Evolutionary conservation across 2,113 vertebrate species (phyloP).

Genomic region (Mus pahari): DNA sequence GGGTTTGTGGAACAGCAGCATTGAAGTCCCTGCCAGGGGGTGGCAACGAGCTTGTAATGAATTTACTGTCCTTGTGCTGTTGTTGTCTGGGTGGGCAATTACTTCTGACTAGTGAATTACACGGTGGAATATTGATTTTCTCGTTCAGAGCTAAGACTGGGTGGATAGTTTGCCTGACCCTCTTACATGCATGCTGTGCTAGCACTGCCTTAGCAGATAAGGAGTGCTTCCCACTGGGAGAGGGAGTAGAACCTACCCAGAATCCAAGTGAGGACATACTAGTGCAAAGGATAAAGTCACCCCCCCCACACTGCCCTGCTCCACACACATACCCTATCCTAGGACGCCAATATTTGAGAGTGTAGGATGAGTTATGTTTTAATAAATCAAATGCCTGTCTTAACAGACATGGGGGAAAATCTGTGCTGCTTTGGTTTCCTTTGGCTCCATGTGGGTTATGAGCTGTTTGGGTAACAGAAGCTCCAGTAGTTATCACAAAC

Average conservation of each 20-base stretch:
- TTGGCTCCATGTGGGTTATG: background rate
- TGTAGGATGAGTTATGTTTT: background rate
- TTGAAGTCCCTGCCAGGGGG: background rate
- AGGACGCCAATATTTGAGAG: background rate
- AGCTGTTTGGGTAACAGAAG: background rate
- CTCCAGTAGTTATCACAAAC: background rate
- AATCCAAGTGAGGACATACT: background rate
- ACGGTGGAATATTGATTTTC: slow-evolving; percentile 56
- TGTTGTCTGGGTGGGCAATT: slow-evolving; percentile 39
- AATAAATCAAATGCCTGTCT: background rate
- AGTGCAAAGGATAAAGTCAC: background rate
- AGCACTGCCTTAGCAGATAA: background rate
- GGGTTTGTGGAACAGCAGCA: background rate
- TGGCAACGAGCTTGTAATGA: slow-evolving; percentile 52
- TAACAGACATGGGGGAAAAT: background rate
- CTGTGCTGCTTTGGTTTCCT: slow-evolving; percentile 1
- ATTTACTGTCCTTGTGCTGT: slow-evolving; percentile 33
- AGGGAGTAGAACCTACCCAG: background rate
- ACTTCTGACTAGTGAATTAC: slow-evolving; percentile 60
- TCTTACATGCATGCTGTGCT: background rate
- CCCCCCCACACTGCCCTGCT: no score
- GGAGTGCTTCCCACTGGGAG: background rate
- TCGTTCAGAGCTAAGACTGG: slow-evolving; percentile 32
- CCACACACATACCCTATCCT: no score
- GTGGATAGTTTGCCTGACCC: slow-evolving; percentile 15